Evolutionary conservation across 2,113 vertebrate species (phyloP).

Genomic region (Protobothrops mucrosquamatus): DNA sequence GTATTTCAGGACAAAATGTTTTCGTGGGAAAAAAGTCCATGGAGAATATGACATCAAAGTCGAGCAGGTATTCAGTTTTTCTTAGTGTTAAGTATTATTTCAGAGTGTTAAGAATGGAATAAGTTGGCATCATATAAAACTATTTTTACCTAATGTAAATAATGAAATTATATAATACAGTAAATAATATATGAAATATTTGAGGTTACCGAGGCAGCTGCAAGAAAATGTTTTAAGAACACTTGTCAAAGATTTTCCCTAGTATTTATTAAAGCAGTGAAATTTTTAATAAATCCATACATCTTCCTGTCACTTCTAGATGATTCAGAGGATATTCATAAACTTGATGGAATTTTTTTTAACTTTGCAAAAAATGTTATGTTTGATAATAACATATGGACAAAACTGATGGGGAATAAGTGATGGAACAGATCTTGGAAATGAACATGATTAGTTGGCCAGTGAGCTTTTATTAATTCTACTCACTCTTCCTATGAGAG

Average conservation of each 20-base stretch:
- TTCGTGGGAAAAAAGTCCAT: constrained; percentile 92
- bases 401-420: not conserved
- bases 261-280: not conserved
- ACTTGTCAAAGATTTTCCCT: not conserved
- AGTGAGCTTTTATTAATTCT: not conserved
- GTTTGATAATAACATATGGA: not conserved
- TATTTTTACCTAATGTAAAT: not conserved
- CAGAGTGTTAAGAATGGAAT: not conserved
- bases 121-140: not conserved
- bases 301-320: not conserved
- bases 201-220: not conserved
- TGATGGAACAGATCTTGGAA: not conserved
- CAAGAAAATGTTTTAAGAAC: not conserved
- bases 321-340: not conserved
- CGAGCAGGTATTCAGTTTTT: constrained; percentile 82
- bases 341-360: not conserved
- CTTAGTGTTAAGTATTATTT: not conserved
- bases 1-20: constrained; percentile 85
- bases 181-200: not conserved
- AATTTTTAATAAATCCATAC: not conserved
- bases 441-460: not conserved
- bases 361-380: not conserved
- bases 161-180: not conserved
- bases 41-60: constrained; percentile 95
- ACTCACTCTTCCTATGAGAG: not conserved